Conservation (phyloP, 2,113 vertebrate species). For the Proteles cristata region DNA sequence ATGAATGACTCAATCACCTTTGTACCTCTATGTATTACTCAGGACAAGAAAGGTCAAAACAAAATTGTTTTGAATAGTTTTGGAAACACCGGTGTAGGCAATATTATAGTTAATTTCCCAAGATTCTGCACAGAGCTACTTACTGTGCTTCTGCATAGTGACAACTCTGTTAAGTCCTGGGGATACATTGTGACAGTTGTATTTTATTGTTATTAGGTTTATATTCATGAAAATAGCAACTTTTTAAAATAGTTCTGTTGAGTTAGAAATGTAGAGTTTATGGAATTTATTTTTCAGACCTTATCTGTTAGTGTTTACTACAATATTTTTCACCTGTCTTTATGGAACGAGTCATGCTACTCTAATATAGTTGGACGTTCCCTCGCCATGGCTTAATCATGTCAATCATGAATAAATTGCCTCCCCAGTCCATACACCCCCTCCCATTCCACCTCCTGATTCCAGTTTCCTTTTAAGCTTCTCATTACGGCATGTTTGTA, state of each 20-base stretch:
- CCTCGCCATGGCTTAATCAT: not conserved
- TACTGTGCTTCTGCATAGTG: not conserved
- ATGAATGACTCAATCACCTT: slow-evolving; percentile 62
- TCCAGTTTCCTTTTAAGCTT: slow-evolving; percentile 42
- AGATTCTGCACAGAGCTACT: not conserved
- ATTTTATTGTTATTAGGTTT: slow-evolving; percentile 5
- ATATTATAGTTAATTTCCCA: slow-evolving; percentile 36
- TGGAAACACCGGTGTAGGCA: slow-evolving; percentile 33
- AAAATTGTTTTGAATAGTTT: slow-evolving; percentile 49
- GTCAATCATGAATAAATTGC: slow-evolving; percentile 53
- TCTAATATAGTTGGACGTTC: slow-evolving; percentile 21
- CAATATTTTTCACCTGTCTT: slow-evolving; percentile 33
- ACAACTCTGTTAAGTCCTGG: not conserved
- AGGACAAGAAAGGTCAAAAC: slow-evolving; percentile 61
- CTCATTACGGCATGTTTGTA: slow-evolving; percentile 26
- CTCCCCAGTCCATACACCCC: not conserved
- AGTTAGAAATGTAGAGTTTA: not conserved
- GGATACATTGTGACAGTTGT: not conserved
- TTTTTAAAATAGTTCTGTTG: not conserved
- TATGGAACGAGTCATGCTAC: not conserved
- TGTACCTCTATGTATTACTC: slow-evolving; percentile 26
- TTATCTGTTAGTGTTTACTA: not conserved
- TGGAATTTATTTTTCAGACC: slow-evolving; percentile 39
- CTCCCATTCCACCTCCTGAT: not conserved
- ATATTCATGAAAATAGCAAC: not conserved